A percentile compares a stretch with the other conserved stretches of the same genome.
Evolutionary conservation across 2,797 vertebrate genomes (phyloP).

Genomic region (Babyrousa celebensis): DNA sequence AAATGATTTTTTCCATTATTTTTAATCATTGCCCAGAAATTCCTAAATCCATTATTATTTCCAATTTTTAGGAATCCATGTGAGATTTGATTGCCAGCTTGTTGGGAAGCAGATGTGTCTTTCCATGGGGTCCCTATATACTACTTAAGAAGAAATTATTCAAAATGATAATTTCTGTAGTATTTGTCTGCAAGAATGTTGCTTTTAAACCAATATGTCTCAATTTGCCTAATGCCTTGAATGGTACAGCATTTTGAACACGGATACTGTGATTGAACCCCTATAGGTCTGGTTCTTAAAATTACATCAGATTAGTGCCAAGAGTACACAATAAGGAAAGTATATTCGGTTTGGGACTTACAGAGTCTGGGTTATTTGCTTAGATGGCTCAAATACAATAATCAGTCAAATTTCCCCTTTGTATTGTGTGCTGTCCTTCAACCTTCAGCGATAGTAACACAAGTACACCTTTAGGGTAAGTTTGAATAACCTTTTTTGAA

Average conservation of each 20-base stretch:
- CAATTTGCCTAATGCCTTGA: background rate
- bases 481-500: background rate
- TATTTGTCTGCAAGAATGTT: background rate
- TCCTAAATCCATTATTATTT: slow-evolving; percentile 14
- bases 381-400: background rate
- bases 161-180: slow-evolving; percentile 27
- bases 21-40: background rate
- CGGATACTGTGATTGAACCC: background rate
- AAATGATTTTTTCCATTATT: background rate
- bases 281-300: background rate
- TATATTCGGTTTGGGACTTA: slow-evolving; percentile 29
- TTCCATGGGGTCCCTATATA: background rate
- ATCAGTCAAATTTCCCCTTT: background rate
- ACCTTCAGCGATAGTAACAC: background rate
- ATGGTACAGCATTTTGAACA: background rate
- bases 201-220: slow-evolving; percentile 1
- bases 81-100: background rate
- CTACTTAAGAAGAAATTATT: slow-evolving; percentile 24
- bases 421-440: background rate
- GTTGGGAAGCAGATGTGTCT: background rate
- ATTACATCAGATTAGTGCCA: background rate
- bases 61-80: slow-evolving; percentile 42
- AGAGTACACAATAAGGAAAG: background rate
- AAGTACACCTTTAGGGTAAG: background rate
- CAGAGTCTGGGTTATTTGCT: slow-evolving; percentile 27